These are phyloP conservation scores for Zonitis immaculata DNA, from an alignment of 2,888 invertebrate genomes.

Conservation along the genomic window DNA sequence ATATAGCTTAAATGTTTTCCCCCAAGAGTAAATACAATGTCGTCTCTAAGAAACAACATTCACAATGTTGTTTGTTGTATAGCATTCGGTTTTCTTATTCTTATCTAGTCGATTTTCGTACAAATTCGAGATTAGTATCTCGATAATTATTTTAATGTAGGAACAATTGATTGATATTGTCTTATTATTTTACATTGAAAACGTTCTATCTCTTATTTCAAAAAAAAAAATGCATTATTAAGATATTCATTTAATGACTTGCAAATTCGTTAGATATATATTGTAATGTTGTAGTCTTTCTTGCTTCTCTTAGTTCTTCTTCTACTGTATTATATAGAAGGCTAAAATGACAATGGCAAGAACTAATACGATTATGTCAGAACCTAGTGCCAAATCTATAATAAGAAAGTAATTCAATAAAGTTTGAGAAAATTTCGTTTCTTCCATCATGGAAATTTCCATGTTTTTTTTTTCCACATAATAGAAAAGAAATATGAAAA, in stretches of 20 bases:
- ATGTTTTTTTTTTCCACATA: too few relatives aligned
- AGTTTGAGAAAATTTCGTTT: not conserved
- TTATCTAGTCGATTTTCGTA: too few relatives aligned
- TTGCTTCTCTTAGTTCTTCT: not conserved
- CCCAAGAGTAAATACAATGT: slow-evolving; percentile 24
- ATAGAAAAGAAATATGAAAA: too few relatives aligned
- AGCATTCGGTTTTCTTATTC: too few relatives aligned
- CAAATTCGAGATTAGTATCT: too few relatives aligned
- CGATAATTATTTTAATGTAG: too few relatives aligned
- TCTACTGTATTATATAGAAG: not conserved
- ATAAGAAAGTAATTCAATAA: not conserved
- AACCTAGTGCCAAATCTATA: not conserved
- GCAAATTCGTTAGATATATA: not conserved
- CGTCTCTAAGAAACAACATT: not conserved
- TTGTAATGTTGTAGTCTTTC: not conserved
- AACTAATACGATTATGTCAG: not conserved
- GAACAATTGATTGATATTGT: too few relatives aligned
- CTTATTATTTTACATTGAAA: too few relatives aligned
- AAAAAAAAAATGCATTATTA: too few relatives aligned
- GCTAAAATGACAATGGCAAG: not conserved
- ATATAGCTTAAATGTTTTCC: slow-evolving; percentile 39
- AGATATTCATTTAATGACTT: not conserved
- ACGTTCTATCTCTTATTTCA: too few relatives aligned
- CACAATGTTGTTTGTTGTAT: not conserved
- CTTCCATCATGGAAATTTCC: not conserved